These are phyloP conservation scores for Delia radicum DNA, from an alignment of 1,140 invertebrate species.

Conservation along the genomic window DNA sequence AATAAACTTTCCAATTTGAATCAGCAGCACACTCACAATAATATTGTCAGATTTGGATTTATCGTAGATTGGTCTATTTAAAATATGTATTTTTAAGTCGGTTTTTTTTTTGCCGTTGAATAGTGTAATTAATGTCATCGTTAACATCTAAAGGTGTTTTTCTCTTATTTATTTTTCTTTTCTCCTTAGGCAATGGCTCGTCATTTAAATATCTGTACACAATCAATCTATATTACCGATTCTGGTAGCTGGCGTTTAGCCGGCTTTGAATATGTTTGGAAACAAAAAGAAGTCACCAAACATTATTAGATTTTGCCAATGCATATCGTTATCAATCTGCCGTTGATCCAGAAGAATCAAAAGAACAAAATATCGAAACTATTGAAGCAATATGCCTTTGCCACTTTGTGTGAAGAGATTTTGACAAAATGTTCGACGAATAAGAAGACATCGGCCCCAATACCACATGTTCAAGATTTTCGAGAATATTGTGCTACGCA, in stretches of 20 bases:
- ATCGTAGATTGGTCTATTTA: no score
- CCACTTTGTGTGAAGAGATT: constrained; percentile 73
- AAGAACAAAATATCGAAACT: constrained; percentile 51
- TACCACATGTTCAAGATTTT: constrained; percentile 66
- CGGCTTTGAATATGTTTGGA: constrained; percentile 76
- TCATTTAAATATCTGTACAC: constrained; percentile 78
- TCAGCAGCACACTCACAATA: no score
- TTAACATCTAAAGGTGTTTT: no score
- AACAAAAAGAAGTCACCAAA: constrained; percentile 66
- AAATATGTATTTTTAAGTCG: no score
- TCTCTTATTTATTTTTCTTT: background rate
- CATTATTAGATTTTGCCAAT: constrained; percentile 69
- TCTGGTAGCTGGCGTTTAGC: constrained; percentile 83
- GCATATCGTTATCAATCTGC: constrained; percentile 65
- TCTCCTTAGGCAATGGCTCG: constrained; percentile 64
- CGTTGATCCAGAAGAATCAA: constrained; percentile 70
- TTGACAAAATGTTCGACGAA: constrained; percentile 59
- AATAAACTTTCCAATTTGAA: no score
- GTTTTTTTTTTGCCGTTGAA: no score
- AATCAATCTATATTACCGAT: constrained; percentile 76
- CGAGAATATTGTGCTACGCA: constrained; percentile 65
- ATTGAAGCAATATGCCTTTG: constrained; percentile 83
- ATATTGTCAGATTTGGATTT: no score
- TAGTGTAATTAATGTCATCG: no score
- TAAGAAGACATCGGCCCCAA: constrained; percentile 21